Evolutionary conservation across 1,140 invertebrate species (phyloP).

Genomic region (Ditylenchus dipsaci): DNA sequence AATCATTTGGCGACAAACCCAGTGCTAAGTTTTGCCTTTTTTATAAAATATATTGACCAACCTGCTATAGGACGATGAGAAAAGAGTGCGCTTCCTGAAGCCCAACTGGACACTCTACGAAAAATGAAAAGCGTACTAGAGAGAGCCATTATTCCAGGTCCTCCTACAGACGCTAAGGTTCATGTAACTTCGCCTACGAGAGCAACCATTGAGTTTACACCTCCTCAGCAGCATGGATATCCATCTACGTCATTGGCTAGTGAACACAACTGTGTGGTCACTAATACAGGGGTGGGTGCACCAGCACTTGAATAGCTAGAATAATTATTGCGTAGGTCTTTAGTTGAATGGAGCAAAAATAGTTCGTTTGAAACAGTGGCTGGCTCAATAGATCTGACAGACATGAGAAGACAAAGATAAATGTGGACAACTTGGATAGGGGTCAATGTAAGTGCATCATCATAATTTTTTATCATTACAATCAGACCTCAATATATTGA

Average conservation of each 20-base stretch:
- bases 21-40: background rate
- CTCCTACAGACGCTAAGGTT: conserved; percentile 23
- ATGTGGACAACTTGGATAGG: conserved; percentile 12
- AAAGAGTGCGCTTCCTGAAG: conserved; percentile 18
- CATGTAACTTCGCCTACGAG: conserved; percentile 13
- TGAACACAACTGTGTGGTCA: background rate
- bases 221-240: conserved; percentile 1
- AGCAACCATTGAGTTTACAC: conserved; percentile 12
- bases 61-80: conserved; percentile 34
- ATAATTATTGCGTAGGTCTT: conserved; percentile 1
- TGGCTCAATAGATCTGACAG: conserved; percentile 22
- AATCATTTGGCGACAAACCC: background rate
- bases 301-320: background rate
- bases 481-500: no score
- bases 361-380: conserved; percentile 20
- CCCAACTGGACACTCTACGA: conserved; percentile 16
- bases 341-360: conserved; percentile 35
- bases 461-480: no score
- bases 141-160: conserved; percentile 8
- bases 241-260: conserved; percentile 3
- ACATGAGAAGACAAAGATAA: conserved; percentile 20
- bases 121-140: conserved; percentile 29
- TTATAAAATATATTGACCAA: background rate
- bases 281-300: conserved; percentile 16
- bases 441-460: no score